These are phyloP conservation scores for Cacatua alba DNA, from an alignment of 2,113 vertebrate genomes.

Conservation along the genomic window DNA sequence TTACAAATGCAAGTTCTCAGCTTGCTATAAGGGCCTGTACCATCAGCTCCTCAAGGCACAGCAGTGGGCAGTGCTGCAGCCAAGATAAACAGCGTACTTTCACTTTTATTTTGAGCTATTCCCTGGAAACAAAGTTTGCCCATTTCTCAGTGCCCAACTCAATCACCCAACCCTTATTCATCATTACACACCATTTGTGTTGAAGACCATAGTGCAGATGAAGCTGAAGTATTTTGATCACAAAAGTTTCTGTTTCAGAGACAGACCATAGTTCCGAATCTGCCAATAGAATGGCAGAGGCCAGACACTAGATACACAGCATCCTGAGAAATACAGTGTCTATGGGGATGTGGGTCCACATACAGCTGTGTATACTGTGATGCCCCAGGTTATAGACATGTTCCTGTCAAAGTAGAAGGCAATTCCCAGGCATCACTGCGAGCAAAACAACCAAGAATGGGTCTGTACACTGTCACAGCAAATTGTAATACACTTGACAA, in stretches of 20 bases:
- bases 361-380: neutral
- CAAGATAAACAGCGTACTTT: neutral
- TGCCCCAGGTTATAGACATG: fast-evolving
- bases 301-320: neutral
- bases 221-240: neutral
- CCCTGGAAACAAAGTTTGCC: neutral
- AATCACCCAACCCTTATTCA: neutral
- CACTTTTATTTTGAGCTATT: neutral
- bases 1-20: neutral
- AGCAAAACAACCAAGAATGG: neutral
- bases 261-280: neutral
- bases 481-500: neutral
- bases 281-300: neutral
- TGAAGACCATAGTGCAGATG: neutral
- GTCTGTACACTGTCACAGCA: neutral
- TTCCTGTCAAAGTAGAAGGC: neutral
- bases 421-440: neutral
- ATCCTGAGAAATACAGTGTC: neutral
- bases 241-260: neutral
- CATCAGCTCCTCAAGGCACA: neutral
- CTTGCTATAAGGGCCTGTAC: neutral
- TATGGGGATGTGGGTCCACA: neutral
- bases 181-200: neutral
- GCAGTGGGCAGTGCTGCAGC: neutral
- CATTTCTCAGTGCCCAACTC: neutral